Conservation (phyloP, 2,113 vertebrate genomes). For the Neogale vison region DNA sequence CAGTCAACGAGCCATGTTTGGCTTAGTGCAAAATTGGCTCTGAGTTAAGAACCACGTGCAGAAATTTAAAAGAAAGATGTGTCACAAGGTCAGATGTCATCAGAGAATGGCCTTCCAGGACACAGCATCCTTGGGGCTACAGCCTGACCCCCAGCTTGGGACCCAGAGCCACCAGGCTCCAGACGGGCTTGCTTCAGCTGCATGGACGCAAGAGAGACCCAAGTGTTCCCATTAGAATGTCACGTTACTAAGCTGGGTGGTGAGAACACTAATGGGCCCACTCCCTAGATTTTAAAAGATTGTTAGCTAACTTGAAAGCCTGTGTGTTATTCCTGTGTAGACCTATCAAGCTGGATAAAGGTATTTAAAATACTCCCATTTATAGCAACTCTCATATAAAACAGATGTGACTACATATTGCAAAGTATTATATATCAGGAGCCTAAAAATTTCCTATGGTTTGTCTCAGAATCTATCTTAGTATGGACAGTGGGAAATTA, state of each 20-base stretch:
- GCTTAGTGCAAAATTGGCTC: background rate
- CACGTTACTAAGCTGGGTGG: background rate
- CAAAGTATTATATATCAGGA: background rate
- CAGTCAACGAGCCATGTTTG: rapidly evolving
- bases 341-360: background rate
- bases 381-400: background rate
- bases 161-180: background rate
- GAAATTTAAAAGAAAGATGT: background rate
- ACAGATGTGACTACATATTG: background rate
- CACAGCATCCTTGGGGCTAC: background rate
- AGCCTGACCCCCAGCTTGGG: background rate
- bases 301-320: background rate
- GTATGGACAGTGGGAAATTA: background rate
- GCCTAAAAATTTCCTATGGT: background rate
- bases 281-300: background rate
- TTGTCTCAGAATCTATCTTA: background rate
- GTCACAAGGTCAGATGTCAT: background rate
- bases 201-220: background rate
- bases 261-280: background rate
- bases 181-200: background rate
- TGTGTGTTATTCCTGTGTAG: background rate
- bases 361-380: background rate
- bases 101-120: background rate
- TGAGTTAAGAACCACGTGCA: background rate
- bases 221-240: background rate